A percentile compares a stretch with the other conserved stretches of the same genome.
Evolutionary conservation across 2,888 invertebrate genomes (phyloP).

Genomic region (Bellardia pandia): DNA sequence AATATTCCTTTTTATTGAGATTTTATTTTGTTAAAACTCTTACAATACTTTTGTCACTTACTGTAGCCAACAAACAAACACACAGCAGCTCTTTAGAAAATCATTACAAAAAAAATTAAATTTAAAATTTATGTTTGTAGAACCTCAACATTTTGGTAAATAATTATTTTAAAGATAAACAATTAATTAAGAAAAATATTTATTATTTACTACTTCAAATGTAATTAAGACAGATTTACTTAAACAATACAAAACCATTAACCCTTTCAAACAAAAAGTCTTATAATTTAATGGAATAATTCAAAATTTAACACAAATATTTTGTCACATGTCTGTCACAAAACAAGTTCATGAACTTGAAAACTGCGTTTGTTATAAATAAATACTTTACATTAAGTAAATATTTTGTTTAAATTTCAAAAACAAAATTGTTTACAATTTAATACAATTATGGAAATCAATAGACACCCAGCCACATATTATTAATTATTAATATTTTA

Average conservation of each 20-base stretch:
- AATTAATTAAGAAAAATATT: not conserved
- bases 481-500: too few relatives aligned
- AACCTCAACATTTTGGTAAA: not conserved
- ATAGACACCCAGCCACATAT: not conserved
- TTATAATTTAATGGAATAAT: too few relatives aligned
- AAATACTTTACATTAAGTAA: conserved; percentile 21
- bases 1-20: not conserved
- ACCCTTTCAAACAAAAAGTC: not conserved
- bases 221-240: not conserved
- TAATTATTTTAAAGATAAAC: not conserved
- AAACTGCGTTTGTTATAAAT: not conserved
- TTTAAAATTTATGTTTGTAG: not conserved
- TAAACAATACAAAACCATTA: not conserved
- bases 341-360: conserved; percentile 29
- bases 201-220: conserved; percentile 15
- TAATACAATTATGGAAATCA: conserved; percentile 10
- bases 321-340: not conserved
- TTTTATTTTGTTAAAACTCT: not conserved
- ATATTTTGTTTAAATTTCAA: not conserved
- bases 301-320: too few relatives aligned
- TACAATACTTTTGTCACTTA: not conserved
- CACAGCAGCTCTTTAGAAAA: not conserved
- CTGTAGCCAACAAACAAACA: not conserved
- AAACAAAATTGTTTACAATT: conserved; percentile 2
- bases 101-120: not conserved